Base-by-base conservation (phyloP, 2,797 vertebrate genomes). In the Momotus momota region DNA sequence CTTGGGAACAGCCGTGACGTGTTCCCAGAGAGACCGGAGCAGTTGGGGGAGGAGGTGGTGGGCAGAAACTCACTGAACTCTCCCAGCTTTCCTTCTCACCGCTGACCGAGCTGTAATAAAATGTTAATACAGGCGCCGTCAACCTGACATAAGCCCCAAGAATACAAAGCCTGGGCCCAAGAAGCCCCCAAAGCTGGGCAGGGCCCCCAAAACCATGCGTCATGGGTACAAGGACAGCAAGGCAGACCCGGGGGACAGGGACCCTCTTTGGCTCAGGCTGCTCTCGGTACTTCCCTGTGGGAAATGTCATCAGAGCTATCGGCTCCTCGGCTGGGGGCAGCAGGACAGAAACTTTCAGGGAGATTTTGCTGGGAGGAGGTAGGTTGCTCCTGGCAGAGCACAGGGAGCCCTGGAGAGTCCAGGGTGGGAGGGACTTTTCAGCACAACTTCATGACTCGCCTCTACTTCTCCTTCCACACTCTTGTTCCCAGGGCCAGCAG, bases 291-390 rank as follows among this genome's bases (percentile, higher is more conserved):
- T 70, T 52, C 51, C 57, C 51, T 15, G 55, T 0, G 2, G 58
- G 57, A 83, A 69, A 54, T 5, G 45, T 27, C 16, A 0, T 12
- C 0, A 16, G 66, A 86, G 61, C 61, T 45, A 43, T 41, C 19
- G 23, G 38, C 27, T 72, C 72, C 89, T 19, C 0, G 0, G 38
- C 51, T 12, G 12, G 29, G 46, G 23, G 61, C 0, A 0, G 23
- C 0, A 1, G 29, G 46, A 46, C 0, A 1, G 66, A 29, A 88
- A 43, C 6, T 9, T 38, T 20, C 31, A 0, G 0, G 25, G 55
- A 27, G 18, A 35, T 66, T 94, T 20, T 33, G 45, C 46, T 0
- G 1, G 27, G 33, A 84, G 7, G 16, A 23, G 0, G 3, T 23
- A 57, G 51, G n/a, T 26, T 57, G 82, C 27, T 33, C 20, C 73